Conservation (phyloP, 2,888 invertebrate species). For the Epinotia nisella region DNA sequence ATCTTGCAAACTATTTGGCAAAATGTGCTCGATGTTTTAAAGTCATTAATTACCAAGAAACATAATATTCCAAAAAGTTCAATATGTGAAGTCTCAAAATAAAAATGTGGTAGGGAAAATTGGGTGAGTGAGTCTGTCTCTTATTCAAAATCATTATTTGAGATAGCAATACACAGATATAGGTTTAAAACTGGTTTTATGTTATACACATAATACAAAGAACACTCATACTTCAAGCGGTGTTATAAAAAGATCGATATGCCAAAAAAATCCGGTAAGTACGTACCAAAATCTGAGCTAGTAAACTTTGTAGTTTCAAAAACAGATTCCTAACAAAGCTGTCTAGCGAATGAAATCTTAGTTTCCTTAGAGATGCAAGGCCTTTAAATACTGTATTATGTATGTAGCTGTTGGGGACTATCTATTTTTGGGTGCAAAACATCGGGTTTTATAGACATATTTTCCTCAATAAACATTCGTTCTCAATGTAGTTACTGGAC, state of each 20-base stretch:
- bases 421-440: constrained; percentile 46
- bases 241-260: constrained; percentile 21
- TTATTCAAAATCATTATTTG: too few species aligned
- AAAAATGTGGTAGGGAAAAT: background rate
- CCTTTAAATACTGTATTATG: constrained; percentile 14
- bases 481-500: background rate
- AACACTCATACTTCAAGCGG: background rate
- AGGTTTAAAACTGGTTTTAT: background rate
- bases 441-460: constrained; percentile 22
- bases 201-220: constrained; percentile 3
- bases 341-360: background rate
- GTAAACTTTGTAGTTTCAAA: constrained; percentile 10
- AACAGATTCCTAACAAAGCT: background rate
- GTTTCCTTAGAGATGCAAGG: background rate
- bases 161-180: too few species aligned
- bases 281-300: background rate
- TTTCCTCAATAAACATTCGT: background rate
- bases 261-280: constrained; percentile 2
- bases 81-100: too few species aligned
- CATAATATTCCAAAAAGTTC: too few species aligned
- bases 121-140: background rate
- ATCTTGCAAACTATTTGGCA: too few species aligned
- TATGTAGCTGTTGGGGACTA: constrained; percentile 6
- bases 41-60: too few species aligned
- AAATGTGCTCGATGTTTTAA: too few species aligned